Base-by-base conservation (phyloP, 2,113 vertebrate genomes). In the Vombatus ursinus region DNA sequence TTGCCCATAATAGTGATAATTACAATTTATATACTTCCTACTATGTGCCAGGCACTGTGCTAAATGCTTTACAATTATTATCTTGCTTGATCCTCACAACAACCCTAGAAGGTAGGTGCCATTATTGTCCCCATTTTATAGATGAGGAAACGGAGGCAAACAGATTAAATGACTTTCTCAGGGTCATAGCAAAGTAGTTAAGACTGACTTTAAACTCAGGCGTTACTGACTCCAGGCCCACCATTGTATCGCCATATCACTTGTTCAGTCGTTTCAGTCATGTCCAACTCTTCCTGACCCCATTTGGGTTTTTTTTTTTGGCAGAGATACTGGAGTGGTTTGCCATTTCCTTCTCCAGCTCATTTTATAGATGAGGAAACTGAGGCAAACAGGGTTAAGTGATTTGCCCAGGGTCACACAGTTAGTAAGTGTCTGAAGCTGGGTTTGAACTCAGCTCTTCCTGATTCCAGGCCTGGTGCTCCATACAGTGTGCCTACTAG, bases 311-410 rank as follows among this genome's bases (percentile, higher is more conserved):
- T 31, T 54, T 31, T 54, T 24, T 61, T 12, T 61, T 31, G 54
- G 26, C 28, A 61, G 10, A 61, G 28, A 61, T 3, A 61, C 10
- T 61, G 10, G 54, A 61, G 26, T 11, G 2, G 54, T 61, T 31
- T 61, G 10, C 7, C 25, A 26, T 54, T 52, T 54, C 26, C 54
- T 61, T 61, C 28, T 61, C 54, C 54, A 61, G 7, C 9, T 61
- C 48, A 89, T 96, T 53, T 96, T 49, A 96, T 9, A 90, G 52
- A n/a, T 77, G 61, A n/a, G 4, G 61, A n/a, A 77, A 19, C 61
- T n/a, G 14, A 77, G 31, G 14, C 61, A 77, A 77, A 77, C 9
- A 28, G 25, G 1, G 31, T 68, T 77, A 77, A 77, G 37, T 77
- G 61, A 37, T 0, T n/a, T 77, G 3, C 12, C 9, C 61, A 77